These are phyloP conservation scores for Daubentonia madagascariensis DNA, from an alignment of 2,113 vertebrate genomes.

Conservation along the genomic window DNA sequence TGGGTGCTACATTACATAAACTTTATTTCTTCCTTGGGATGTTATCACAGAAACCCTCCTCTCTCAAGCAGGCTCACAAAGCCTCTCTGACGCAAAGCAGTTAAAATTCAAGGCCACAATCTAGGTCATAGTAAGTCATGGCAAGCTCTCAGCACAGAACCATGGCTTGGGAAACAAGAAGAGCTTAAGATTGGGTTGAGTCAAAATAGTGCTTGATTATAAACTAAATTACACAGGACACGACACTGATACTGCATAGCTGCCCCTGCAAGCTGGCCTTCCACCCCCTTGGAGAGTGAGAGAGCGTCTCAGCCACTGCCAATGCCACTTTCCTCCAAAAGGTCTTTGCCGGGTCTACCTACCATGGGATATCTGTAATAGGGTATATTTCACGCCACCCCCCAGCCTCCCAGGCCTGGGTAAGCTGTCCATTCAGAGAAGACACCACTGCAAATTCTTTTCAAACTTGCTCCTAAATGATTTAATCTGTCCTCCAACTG, in stretches of 20 bases:
- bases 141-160: neutral
- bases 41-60: neutral
- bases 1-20: neutral
- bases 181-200: neutral
- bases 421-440: neutral
- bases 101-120: conserved; percentile 27
- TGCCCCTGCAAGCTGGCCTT: neutral
- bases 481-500: neutral
- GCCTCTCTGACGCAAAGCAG: conserved; percentile 11
- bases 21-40: neutral
- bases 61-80: neutral
- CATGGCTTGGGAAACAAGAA: neutral
- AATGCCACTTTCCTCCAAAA: neutral
- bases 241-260: neutral
- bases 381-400: neutral
- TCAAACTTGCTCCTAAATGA: neutral
- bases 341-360: neutral
- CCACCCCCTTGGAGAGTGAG: neutral
- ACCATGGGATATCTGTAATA: neutral
- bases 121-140: neutral
- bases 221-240: neutral
- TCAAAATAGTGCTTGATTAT: neutral
- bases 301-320: neutral
- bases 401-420: neutral
- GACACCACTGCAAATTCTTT: neutral